phyloP scores from a whole-genome alignment of 1,140 invertebrate genomes.

The Theocolax elegans region DNA sequence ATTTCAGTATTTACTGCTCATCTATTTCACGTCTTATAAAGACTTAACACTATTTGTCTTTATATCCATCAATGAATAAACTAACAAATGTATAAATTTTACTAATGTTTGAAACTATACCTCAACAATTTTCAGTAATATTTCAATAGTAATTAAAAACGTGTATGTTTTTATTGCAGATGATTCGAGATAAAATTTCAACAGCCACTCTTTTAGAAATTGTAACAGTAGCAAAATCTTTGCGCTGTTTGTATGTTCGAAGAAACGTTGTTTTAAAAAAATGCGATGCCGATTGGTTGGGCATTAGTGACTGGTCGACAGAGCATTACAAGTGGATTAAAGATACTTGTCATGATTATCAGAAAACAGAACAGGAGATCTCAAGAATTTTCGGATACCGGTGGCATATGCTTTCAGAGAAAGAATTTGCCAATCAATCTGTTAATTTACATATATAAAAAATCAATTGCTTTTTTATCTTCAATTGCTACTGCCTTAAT shows the following conservation, averaged over 20 bases:
- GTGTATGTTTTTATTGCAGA: slow-evolving; percentile 61
- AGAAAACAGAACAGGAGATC: slow-evolving; percentile 75
- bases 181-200: slow-evolving; percentile 83
- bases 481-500: background rate
- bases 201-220: slow-evolving; percentile 83
- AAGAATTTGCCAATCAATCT: slow-evolving; percentile 72
- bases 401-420: slow-evolving; percentile 82
- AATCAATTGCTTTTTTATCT: background rate
- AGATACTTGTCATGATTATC: slow-evolving; percentile 72
- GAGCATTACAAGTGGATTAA: slow-evolving; percentile 78
- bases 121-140: background rate
- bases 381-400: slow-evolving; percentile 74
- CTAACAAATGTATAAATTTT: too few species aligned
- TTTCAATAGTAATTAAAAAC: background rate
- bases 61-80: background rate
- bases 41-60: slow-evolving; percentile 5
- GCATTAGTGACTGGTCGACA: slow-evolving; percentile 74
- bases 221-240: slow-evolving; percentile 73
- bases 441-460: slow-evolving; percentile 53
- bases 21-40: too few species aligned
- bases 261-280: slow-evolving; percentile 78
- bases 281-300: slow-evolving; percentile 74
- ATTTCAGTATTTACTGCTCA: slow-evolving; percentile 27
- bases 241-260: slow-evolving; percentile 76
- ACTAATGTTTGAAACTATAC: too few species aligned